phyloP scores from a whole-genome alignment of 2,888 invertebrate genomes.

The Cephus nigrinus region DNA sequence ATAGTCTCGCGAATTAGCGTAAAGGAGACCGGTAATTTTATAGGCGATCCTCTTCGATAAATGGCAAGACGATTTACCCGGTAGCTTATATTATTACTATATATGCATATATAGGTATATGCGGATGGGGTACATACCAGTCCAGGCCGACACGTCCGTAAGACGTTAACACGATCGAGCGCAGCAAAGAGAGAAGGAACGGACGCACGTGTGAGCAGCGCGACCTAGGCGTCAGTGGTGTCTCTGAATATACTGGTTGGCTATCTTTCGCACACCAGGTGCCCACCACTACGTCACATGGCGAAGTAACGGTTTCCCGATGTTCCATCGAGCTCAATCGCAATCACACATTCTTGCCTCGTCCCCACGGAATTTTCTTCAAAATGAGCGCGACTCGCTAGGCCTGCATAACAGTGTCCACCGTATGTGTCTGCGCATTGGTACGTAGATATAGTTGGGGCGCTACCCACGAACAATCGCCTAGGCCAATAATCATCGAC shows the following conservation, averaged over 20 bases:
- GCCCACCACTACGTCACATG: conserved; percentile 52
- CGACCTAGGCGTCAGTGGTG: conserved; percentile 32
- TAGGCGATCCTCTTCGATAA: neutral
- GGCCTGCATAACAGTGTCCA: neutral
- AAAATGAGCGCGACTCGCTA: conserved; percentile 15
- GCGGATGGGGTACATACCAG: neutral
- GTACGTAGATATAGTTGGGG: neutral
- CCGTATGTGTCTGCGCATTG: neutral
- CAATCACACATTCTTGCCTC: conserved; percentile 50
- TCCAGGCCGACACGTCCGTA: neutral
- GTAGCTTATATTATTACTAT: neutral
- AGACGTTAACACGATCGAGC: conserved; percentile 4
- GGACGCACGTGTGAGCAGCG: conserved; percentile 39
- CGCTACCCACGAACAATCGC: neutral
- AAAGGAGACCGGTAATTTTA: neutral
- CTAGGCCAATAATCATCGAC: conserved; percentile 10
- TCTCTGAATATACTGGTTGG: conserved; percentile 18
- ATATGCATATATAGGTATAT: neutral
- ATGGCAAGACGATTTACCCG: neutral
- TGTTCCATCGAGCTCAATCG: conserved; percentile 60
- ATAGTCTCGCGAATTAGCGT: neutral
- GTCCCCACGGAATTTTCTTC: conserved; percentile 26
- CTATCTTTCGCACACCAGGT: conserved; percentile 41
- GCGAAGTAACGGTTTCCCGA: conserved; percentile 53
- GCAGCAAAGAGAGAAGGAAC: conserved; percentile 25